phyloP scores from a whole-genome alignment of 2,113 vertebrate genomes.

The Ciconia boyciana region DNA sequence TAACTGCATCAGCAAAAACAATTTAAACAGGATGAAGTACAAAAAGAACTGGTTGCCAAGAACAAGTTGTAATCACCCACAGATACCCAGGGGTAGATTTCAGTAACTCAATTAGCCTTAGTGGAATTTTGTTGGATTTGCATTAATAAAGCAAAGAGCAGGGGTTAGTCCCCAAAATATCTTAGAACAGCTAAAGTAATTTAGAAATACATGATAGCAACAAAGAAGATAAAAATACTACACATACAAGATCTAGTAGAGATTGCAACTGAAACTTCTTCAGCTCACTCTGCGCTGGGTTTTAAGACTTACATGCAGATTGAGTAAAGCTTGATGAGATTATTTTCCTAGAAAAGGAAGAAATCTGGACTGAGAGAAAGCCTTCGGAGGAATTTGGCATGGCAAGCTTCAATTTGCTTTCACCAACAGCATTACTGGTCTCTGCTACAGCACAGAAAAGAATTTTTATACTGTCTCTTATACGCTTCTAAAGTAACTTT shows the following conservation, averaged over 20 bases:
- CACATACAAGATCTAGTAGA: background rate
- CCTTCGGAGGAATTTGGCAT: background rate
- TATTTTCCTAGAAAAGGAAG: background rate
- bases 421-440: background rate
- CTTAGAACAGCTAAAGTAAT: background rate
- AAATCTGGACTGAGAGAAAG: background rate
- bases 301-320: background rate
- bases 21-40: background rate
- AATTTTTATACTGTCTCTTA: background rate
- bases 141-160: slow-evolving; percentile 31
- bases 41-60: background rate
- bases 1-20: slow-evolving; percentile 20
- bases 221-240: background rate
- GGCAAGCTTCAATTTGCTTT: background rate
- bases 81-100: slow-evolving; percentile 1
- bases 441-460: background rate
- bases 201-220: background rate
- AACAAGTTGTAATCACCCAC: background rate
- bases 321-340: background rate
- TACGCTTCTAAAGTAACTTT: background rate
- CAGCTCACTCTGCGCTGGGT: background rate
- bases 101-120: slow-evolving; percentile 36
- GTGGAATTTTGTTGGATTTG: slow-evolving; percentile 25
- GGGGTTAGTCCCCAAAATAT: slow-evolving; percentile 25
- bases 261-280: background rate